phyloP scores from a whole-genome alignment of 2,113 vertebrate genomes.

The Petroica traversi region DNA sequence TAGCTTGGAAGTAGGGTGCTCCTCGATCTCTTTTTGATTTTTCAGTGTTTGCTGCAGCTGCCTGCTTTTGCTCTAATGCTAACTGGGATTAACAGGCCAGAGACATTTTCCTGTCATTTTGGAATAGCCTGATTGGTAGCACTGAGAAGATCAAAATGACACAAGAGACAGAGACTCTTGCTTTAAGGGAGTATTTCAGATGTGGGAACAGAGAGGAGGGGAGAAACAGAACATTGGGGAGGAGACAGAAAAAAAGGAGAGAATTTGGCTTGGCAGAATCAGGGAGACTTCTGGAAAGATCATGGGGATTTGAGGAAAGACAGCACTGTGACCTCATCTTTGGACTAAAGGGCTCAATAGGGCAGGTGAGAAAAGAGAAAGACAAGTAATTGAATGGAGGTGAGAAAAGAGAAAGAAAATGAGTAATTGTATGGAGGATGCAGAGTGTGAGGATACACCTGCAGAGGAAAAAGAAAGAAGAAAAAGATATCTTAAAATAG shows the following conservation, averaged over 20 bases:
- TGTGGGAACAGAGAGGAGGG: neutral
- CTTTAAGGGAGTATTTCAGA: slow-evolving; percentile 40
- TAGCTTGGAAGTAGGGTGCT: neutral
- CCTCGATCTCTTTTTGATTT: neutral
- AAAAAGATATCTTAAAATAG: neutral
- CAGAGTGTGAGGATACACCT: neutral
- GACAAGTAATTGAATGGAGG: neutral
- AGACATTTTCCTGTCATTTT: slow-evolving; percentile 47
- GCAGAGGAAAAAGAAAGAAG: neutral
- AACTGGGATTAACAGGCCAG: slow-evolving; percentile 14
- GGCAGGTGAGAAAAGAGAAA: neutral
- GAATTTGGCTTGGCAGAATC: neutral
- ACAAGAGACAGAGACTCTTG: slow-evolving; percentile 3
- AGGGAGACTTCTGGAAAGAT: neutral
- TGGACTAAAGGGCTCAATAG: neutral
- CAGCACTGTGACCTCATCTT: neutral
- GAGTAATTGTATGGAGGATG: neutral
- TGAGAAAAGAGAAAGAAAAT: neutral
- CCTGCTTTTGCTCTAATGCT: neutral
- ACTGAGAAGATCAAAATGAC: slow-evolving; percentile 46
- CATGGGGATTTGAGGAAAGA: neutral
- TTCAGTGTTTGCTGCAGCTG: neutral
- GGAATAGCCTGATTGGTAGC: neutral
- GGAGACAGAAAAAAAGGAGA: neutral
- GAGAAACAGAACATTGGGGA: neutral